Evolutionary conservation across 1,140 invertebrate species (phyloP), one percentile per base, ranked within the genome.

Genomic region (Metopolophium dirhodum): DNA sequence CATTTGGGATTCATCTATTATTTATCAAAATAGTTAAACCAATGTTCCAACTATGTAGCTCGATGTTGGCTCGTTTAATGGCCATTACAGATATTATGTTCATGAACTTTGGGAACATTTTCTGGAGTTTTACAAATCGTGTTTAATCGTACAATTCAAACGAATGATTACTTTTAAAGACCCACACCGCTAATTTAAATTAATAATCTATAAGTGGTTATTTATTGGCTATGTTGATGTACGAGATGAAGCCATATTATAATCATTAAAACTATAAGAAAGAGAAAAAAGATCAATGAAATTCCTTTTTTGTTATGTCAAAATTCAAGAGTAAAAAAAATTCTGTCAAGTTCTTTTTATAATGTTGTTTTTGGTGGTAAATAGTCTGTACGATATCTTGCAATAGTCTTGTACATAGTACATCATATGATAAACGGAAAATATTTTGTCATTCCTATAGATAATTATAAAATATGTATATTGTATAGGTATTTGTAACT

Each of bases 51-150:
- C 26, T 51, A 51, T 37, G 30, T 35, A 26, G 18, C 61, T 30
- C 1, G 3, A 35, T 51, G 23, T n/a, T 83, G 1, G 18, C 23
- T 82, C 26, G 30, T 22, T 8, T 82, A 8, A n/a, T 7, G 30
- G 0, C 18, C 9, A 22, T 49, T 8, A 77, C 90, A 22, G 90
- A 91, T 30, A 35, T 91, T 1, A 47, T 91, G 68, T 82, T 91
- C 9, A 91, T 77, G 61, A 77, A 91, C 22, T 49, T 91, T n/a
- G 90, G 90, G 9, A 35, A 91, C 11, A 30, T 91, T 23, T 49
- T 91, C 51, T 77, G 61, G 61, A 91, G 35, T 37, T 47, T 49
- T 49, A 49, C 14, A n/a, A 47, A 30, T 26, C 37, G 11, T 45
- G 7, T 41, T 41, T 85, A 26, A 85, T 85, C 22, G 2, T 26